Evolutionary conservation across 2,888 invertebrate species (phyloP).

Genomic region (Sceliomorpha sp.): DNA sequence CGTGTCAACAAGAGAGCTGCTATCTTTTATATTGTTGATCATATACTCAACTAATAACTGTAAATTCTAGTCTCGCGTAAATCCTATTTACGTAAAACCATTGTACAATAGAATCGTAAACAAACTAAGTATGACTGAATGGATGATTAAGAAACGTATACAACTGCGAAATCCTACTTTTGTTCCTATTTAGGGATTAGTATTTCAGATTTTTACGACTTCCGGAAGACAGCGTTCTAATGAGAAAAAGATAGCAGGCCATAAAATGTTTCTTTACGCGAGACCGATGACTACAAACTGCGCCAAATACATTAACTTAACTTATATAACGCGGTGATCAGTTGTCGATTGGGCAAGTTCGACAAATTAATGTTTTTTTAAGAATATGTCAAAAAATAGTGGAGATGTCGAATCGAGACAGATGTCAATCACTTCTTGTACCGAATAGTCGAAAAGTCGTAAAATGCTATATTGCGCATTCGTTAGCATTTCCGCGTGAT

Average conservation of each 20-base stretch:
- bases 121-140: no score
- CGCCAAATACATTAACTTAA: slow-evolving; percentile 63
- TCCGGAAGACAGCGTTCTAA: slow-evolving; percentile 63
- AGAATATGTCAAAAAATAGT: background rate
- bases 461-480: slow-evolving; percentile 25
- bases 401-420: background rate
- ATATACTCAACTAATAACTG: slow-evolving; percentile 20
- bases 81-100: slow-evolving; percentile 58
- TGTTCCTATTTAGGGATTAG: slow-evolving; percentile 67
- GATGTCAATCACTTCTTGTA: slow-evolving; percentile 29
- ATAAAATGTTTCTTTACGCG: slow-evolving; percentile 74
- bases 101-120: slow-evolving; percentile 66
- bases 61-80: slow-evolving; percentile 11
- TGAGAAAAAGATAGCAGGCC: slow-evolving; percentile 65
- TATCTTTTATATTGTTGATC: slow-evolving; percentile 2
- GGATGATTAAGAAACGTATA: slow-evolving; percentile 66
- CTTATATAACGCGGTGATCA: slow-evolving; percentile 40
- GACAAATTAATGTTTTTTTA: slow-evolving; percentile 36
- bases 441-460: slow-evolving; percentile 1
- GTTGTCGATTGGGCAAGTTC: slow-evolving; percentile 52
- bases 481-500: slow-evolving; percentile 62
- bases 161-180: slow-evolving; percentile 58
- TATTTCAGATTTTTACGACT: slow-evolving; percentile 72
- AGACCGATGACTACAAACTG: slow-evolving; percentile 69
- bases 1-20: slow-evolving; percentile 59